Percentiles rank a stretch among this genome's conserved stretches.
These are phyloP conservation scores for Macropus fuliginosus DNA, from an alignment of 2,797 vertebrate genomes.

Conservation along the genomic window DNA sequence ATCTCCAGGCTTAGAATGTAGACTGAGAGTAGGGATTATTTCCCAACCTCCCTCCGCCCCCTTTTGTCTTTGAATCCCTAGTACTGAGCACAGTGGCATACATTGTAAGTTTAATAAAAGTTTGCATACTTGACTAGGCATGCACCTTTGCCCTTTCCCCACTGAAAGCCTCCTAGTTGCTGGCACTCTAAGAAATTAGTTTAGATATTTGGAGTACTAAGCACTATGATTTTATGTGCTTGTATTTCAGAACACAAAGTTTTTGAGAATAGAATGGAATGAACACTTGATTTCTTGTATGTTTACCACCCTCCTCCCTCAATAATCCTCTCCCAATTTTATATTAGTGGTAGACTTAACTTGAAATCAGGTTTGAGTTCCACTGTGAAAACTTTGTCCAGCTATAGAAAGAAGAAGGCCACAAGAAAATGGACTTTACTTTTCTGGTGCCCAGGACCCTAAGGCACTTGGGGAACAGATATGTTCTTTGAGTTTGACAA, in stretches of 20 bases:
- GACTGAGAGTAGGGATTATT: neutral
- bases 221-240: slow-evolving; percentile 23
- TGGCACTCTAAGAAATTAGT: neutral
- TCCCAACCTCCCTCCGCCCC: accelerated
- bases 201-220: slow-evolving; percentile 16
- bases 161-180: neutral
- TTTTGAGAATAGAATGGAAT: slow-evolving; percentile 22
- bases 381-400: slow-evolving; percentile 4
- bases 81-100: neutral
- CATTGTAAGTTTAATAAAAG: neutral
- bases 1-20: neutral
- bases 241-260: slow-evolving; percentile 26
- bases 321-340: neutral
- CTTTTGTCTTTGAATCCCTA: neutral
- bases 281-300: slow-evolving; percentile 44
- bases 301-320: neutral
- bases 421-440: slow-evolving; percentile 8
- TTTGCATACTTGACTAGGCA: neutral
- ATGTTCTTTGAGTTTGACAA: neutral
- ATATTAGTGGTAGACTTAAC: slow-evolving; percentile 31
- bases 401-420: slow-evolving; percentile 47
- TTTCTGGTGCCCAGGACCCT: slow-evolving; percentile 36
- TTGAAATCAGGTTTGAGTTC: slow-evolving; percentile 19
- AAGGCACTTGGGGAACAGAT: neutral
- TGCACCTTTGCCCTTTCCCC: neutral